A percentile compares a stretch with the other conserved stretches of the same genome.
phyloP scores from a whole-genome alignment of 2,797 vertebrate genomes.

The Phoxinus dragarum region DNA sequence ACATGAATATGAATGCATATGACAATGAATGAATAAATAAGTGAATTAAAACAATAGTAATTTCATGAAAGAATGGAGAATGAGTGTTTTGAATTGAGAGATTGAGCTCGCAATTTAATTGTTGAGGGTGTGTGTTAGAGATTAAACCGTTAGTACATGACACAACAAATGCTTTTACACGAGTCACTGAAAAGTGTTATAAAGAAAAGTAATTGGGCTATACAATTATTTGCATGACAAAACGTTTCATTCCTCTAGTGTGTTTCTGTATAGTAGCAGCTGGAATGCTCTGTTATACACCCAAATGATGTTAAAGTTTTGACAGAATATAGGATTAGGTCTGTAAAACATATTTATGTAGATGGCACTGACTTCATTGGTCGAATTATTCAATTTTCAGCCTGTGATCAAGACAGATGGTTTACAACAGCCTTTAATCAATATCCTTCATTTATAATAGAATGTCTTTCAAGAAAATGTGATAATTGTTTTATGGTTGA shows the following conservation, averaged over 20 bases:
- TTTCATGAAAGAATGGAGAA: slow-evolving; percentile 20
- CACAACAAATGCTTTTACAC: background rate
- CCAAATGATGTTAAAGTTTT: background rate
- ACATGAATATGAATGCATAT: slow-evolving; percentile 16
- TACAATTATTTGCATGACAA: background rate
- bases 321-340: background rate
- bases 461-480: slow-evolving; percentile 39
- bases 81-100: background rate
- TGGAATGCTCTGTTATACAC: background rate
- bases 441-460: slow-evolving; percentile 43
- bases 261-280: background rate
- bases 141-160: background rate
- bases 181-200: background rate
- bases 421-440: slow-evolving; percentile 40
- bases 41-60: slow-evolving; percentile 21
- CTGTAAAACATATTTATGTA: slow-evolving; percentile 1
- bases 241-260: background rate
- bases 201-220: background rate
- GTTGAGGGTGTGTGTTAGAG: background rate
- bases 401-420: slow-evolving; percentile 43
- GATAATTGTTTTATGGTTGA: slow-evolving; percentile 46
- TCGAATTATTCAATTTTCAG: slow-evolving; percentile 21
- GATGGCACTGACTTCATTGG: background rate
- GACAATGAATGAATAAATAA: slow-evolving; percentile 34
- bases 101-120: background rate